phyloP scores from a whole-genome alignment of 2,113 vertebrate species.

The Athene cunicularia region DNA sequence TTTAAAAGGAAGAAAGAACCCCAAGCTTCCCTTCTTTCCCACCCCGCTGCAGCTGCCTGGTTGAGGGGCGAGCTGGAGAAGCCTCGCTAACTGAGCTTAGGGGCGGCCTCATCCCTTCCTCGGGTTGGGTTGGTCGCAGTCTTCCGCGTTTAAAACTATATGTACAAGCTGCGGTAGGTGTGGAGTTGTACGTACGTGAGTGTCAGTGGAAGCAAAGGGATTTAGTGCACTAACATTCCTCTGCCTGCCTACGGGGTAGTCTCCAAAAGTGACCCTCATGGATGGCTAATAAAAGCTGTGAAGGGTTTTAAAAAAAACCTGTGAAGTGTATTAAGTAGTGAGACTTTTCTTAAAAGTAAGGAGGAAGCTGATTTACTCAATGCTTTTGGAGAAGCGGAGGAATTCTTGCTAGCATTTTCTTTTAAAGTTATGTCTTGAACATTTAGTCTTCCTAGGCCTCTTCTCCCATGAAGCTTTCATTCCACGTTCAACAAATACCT shows the following conservation, averaged over 20 bases:
- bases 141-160: background rate
- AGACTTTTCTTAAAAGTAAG: background rate
- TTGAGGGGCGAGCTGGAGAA: background rate
- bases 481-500: background rate
- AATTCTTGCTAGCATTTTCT: background rate
- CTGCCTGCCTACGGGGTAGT: background rate
- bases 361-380: background rate
- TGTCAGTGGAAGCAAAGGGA: background rate
- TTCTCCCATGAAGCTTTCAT: background rate
- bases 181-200: background rate
- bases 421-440: background rate
- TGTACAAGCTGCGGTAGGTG: background rate
- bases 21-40: rapidly evolving
- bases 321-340: background rate
- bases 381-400: background rate
- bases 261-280: background rate
- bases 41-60: background rate
- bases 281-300: background rate
- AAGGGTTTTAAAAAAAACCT: too few relatives aligned
- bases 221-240: background rate
- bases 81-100: background rate
- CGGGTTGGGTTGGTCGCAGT: background rate
- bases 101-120: background rate
- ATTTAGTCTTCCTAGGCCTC: background rate
- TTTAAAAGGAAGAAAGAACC: too few relatives aligned